These are phyloP conservation scores for Diabrotica balteata DNA, from an alignment of 2,888 invertebrate species.

Conservation along the genomic window DNA sequence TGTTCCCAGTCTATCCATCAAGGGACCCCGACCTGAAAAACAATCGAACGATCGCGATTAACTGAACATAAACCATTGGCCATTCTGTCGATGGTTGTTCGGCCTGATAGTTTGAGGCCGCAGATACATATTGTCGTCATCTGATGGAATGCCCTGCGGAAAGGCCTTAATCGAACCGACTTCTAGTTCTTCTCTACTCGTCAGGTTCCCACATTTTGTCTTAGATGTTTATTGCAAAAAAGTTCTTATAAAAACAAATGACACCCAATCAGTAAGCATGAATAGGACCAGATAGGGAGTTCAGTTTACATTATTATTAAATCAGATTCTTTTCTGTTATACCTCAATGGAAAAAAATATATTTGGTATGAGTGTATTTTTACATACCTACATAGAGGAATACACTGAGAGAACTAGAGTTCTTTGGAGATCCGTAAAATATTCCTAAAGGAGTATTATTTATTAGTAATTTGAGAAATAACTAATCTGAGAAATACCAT, in stretches of 20 bases:
- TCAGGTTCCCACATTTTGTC: constrained; percentile 12
- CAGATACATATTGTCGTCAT: constrained; percentile 15
- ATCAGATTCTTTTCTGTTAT: too few species aligned
- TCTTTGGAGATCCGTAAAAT: too few species aligned
- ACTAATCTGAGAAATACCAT: too few species aligned
- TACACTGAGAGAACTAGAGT: neutral
- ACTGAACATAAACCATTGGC: constrained; percentile 40
- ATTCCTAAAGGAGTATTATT: too few species aligned
- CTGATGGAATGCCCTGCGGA: constrained; percentile 22
- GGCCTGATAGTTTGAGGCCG: constrained; percentile 8
- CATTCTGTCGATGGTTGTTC: constrained; percentile 10
- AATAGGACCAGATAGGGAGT: too few species aligned
- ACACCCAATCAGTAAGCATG: constrained; percentile 3
- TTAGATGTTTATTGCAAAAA: constrained; percentile 8
- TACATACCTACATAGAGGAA: neutral
- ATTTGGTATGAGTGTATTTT: too few species aligned
- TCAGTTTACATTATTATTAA: too few species aligned
- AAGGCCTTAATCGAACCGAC: constrained; percentile 11
- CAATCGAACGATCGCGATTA: constrained; percentile 45
- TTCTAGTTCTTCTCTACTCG: constrained; percentile 1
- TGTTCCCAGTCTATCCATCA: constrained; percentile 53
- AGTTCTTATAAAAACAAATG: constrained; percentile 3
- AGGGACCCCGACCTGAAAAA: constrained; percentile 41
- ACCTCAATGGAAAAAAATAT: too few species aligned
- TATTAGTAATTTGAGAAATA: too few species aligned